Evolutionary conservation across 1,140 invertebrate species (phyloP), one percentile per base, ranked within the genome.

Genomic region (Andricus grossulariae): DNA sequence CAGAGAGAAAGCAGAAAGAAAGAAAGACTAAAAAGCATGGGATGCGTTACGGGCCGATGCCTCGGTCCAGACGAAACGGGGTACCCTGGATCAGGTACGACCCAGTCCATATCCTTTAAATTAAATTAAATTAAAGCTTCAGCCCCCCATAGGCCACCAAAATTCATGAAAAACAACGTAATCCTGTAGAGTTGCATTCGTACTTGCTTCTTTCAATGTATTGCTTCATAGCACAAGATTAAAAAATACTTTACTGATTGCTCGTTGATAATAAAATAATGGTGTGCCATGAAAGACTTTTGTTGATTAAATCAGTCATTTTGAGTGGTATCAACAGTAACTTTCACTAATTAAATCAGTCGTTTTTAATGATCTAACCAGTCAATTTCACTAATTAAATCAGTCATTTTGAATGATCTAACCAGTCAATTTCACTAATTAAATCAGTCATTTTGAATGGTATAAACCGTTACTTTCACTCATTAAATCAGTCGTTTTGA

Each of bases 41-140:
- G 89, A 89, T 90, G 90, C 89, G 89, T 90, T 90, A 86, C 86
- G 88, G 88, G 88, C 88, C 88, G 88, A 88, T 89, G 88, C 89
- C 87, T 90, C 86, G 89, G 89, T 89, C 87, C 89, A 89, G 87
- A 89, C 89, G 87, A 91, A 90, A 90, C 88, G 80, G 88, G 89
- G 87, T 89, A 90, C 86, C 88, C 89, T 89, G 88, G 89, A 91
- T 89, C 89, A 91, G 89, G 89, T 91, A 91, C 87, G 89, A 90
- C 88, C 89, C 89, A 91, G 85, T 88, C 84, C 86, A 89, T 88
- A 88, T 88, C 86, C 86, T 85, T 86, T 87, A 32, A 32, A 32
- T 32, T 32, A 32, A 32, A 32, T 32, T 32, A 32, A 32, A 32
- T 32, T 32, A 86, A 89, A 85, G 85, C 81, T 89, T 90, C 84